Conservation (phyloP, 2,888 invertebrate genomes). For the Drosophila antonietae region DNA sequence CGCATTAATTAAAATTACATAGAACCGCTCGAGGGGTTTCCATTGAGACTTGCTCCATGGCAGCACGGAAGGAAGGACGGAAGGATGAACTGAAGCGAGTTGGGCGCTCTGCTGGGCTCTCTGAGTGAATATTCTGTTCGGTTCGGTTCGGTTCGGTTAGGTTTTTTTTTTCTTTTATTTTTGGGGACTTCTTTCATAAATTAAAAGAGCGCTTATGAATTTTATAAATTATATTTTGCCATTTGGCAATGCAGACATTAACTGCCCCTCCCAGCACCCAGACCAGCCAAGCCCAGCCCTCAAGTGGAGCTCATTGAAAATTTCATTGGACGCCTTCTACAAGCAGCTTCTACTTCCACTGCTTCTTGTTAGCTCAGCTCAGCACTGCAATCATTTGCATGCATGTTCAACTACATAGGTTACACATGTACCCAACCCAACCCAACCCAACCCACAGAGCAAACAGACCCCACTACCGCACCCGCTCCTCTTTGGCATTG, state of each 20-base stretch:
- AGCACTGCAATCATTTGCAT: conserved; percentile 68
- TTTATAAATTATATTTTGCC: conserved; percentile 69
- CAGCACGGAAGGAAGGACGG: conserved; percentile 2
- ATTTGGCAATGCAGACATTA: conserved; percentile 55
- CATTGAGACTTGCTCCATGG: conserved; percentile 6
- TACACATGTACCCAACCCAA: conserved; percentile 31
- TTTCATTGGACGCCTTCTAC: conserved; percentile 50
- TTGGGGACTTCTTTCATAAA: conserved; percentile 62
- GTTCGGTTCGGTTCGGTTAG: background rate
- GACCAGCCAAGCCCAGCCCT: conserved; percentile 23
- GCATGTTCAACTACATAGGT: conserved; percentile 70
- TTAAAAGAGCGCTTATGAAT: conserved; percentile 79
- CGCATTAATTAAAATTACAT: conserved; percentile 76
- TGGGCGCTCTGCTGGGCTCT: background rate
- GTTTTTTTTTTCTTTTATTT: conserved; percentile 1
- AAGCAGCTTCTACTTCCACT: background rate
- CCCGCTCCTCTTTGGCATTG: conserved; percentile 11
- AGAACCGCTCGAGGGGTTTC: conserved; percentile 52
- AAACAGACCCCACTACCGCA: background rate
- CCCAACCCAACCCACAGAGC: background rate
- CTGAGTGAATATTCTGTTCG: background rate
- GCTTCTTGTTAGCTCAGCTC: background rate
- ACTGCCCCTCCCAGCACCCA: background rate
- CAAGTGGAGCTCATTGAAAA: conserved; percentile 66
- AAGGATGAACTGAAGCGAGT: background rate